Percentiles rank a stretch among this genome's conserved stretches.
Conservation (phyloP, 2,888 invertebrate genomes). For the Idaea biselata region DNA sequence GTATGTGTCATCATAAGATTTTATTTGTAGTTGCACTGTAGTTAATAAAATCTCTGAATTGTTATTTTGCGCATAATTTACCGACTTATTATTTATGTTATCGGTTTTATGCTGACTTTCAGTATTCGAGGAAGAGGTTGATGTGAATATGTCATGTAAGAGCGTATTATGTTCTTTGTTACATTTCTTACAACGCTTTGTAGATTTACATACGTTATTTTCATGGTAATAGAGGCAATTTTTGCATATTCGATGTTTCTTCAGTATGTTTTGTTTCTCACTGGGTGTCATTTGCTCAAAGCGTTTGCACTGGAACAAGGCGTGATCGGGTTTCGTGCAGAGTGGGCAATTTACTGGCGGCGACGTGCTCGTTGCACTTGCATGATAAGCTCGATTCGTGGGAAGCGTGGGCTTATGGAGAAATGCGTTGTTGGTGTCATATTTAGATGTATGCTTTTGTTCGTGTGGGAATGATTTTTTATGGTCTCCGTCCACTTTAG, state of each 20-base stretch:
- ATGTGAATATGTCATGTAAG: not conserved
- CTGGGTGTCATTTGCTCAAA: not conserved
- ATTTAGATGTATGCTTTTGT: too few species aligned
- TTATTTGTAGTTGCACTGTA: not conserved
- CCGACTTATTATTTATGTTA: not conserved
- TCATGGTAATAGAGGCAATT: not conserved
- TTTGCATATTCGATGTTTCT: not conserved
- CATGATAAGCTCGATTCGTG: constrained; percentile 1
- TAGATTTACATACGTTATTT: not conserved
- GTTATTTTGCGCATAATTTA: not conserved
- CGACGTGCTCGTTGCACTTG: not conserved
- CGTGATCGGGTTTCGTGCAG: constrained; percentile 14
- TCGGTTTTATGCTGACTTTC: not conserved
- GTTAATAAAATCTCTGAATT: not conserved
- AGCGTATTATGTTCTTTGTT: not conserved
- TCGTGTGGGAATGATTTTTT: too few species aligned
- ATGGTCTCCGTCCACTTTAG: too few species aligned
- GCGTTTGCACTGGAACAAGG: not conserved
- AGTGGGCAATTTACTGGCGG: constrained; percentile 1
- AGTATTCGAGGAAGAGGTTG: not conserved
- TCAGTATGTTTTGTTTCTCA: not conserved
- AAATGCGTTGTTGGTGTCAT: too few species aligned
- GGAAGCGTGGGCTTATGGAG: not conserved
- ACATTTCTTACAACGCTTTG: not conserved
- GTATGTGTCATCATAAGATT: not conserved